phyloP scores from a whole-genome alignment of 2,888 invertebrate species.

The Isotomurus palustris region DNA sequence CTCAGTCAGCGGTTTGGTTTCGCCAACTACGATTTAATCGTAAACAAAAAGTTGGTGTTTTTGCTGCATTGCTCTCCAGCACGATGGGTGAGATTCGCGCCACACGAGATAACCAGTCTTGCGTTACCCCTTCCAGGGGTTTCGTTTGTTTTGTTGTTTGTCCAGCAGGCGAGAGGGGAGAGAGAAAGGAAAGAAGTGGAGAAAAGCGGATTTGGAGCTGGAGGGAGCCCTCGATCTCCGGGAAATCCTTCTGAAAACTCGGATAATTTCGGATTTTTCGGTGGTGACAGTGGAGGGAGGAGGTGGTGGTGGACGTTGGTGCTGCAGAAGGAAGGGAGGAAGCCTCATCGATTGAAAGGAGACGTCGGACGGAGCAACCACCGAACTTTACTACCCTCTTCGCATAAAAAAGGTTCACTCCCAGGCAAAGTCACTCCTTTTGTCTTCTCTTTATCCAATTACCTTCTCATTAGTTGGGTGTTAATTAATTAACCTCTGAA shows the following conservation, averaged over 20 bases:
- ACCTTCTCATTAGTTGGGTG: no score
- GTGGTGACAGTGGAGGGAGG: no score
- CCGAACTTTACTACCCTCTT: no score
- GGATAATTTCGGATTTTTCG: slow-evolving; percentile 1
- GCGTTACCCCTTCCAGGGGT: background rate
- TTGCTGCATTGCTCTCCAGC: background rate
- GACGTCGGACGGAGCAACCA: no score
- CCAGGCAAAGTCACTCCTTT: no score
- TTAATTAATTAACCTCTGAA: no score
- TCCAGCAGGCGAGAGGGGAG: background rate
- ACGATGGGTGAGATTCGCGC: background rate
- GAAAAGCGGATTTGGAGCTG: background rate
- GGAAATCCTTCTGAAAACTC: background rate
- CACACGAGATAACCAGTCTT: background rate
- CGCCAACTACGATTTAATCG: background rate
- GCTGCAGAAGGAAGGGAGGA: no score
- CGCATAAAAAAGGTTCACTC: no score
- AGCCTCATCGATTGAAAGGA: no score
- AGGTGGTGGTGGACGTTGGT: no score
- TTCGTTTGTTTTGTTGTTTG: background rate
- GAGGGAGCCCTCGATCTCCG: no score
- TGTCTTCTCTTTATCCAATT: no score
- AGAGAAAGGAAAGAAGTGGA: background rate
- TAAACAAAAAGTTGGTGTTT: background rate
- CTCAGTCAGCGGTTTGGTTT: background rate